Evolutionary conservation across 2,888 invertebrate genomes (phyloP).

Genomic region (Aspidiotus destructor): DNA sequence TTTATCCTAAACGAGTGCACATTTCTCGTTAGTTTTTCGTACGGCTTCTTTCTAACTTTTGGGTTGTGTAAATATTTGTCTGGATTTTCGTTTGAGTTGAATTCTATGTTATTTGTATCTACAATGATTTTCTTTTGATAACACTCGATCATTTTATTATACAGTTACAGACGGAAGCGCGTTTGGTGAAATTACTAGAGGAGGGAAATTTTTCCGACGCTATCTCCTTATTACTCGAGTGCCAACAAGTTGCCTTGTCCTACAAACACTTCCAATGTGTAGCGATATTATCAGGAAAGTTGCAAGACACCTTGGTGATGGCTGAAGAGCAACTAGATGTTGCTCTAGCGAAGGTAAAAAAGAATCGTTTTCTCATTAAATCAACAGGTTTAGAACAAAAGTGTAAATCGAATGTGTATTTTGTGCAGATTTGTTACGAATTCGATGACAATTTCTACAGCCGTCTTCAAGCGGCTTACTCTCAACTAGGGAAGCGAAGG

Average conservation of each 20-base stretch:
- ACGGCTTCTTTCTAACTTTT: too few species aligned
- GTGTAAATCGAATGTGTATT: constrained; percentile 24
- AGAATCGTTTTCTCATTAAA: constrained; percentile 3
- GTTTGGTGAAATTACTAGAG: constrained; percentile 67
- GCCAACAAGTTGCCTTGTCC: constrained; percentile 71
- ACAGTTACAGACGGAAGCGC: constrained; percentile 71
- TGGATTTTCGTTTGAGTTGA: background rate
- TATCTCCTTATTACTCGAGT: constrained; percentile 78
- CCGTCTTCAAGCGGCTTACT: constrained; percentile 78
- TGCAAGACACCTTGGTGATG: constrained; percentile 82
- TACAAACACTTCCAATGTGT: constrained; percentile 87
- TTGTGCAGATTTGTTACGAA: constrained; percentile 50
- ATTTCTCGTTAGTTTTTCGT: too few species aligned
- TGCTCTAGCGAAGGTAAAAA: constrained; percentile 64
- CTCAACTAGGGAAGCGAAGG: constrained; percentile 79
- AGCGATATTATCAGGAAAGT: constrained; percentile 69
- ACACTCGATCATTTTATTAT: background rate
- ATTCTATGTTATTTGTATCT: background rate
- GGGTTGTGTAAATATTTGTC: too few species aligned
- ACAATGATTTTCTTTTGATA: background rate
- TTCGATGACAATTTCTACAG: constrained; percentile 71
- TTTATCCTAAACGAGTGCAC: too few species aligned
- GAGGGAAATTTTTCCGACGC: constrained; percentile 82
- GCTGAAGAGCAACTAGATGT: constrained; percentile 85
- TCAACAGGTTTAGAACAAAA: background rate